Base-by-base conservation (phyloP, 2,797 vertebrate species). In the Cyclura pinguis region DNA sequence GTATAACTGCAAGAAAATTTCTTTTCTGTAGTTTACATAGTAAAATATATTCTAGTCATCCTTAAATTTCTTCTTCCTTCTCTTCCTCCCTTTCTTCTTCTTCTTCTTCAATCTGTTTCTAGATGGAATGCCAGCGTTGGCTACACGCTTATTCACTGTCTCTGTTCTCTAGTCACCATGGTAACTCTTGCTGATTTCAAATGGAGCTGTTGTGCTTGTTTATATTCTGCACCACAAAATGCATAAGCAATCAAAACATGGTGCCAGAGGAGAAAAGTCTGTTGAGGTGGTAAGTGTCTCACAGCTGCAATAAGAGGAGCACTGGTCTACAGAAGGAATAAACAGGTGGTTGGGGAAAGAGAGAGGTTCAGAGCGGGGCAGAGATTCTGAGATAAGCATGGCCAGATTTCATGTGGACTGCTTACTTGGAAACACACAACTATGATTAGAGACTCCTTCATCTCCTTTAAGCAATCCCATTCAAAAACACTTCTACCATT, bases 81-180 rank as follows among this genome's bases (percentile, higher is more conserved):
- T 4, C 42, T 47, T 47, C 42, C 4, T 47, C 42, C 42, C 42
- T 47, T 47, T 47, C 42, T 47, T 47, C 42, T 4, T 47, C 42
- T 47, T 47, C 42, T 47, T 47, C 42, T 47, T 4, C 3, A 47
- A 6, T 22, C 52, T 50, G 16, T 83, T 76, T 78, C n/a, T 84
- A 27, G 24, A 29, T 85, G 47, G 12, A 67, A 35, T 35, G 35
- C 13, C 20, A 52, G 72, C 72, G 22, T 64, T 74, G 47, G 27
- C 59, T 89, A 35, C 29, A 76, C 52, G 67, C 81, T 89, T 84
- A 42, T 78, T 67, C 59, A 22, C 90, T 81, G 38, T 80, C 27
- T 81, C 38, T 35, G 14, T 27, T 80, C 74, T 52, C 52, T 52
- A 62, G 29, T 89, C 62, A n/a, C 74, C 47, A 89, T 67, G 55